Percentiles rank a stretch among this genome's conserved stretches.
These are phyloP conservation scores for Drosophila austrosaltans DNA, from an alignment of 2,888 invertebrate genomes.

Conservation along the genomic window DNA sequence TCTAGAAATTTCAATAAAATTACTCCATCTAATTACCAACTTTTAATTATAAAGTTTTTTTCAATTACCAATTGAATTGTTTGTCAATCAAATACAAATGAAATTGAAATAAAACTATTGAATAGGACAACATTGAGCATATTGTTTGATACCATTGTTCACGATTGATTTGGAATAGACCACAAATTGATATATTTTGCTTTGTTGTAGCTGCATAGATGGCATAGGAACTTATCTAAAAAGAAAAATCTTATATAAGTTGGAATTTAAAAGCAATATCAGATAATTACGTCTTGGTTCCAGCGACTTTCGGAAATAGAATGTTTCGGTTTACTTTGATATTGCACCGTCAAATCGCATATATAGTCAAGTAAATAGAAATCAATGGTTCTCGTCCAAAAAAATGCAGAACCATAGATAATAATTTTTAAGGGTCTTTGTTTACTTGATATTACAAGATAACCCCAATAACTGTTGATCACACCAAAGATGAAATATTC, in stretches of 20 bases:
- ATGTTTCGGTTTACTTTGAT: conserved; percentile 19
- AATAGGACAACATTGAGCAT: conserved; percentile 14
- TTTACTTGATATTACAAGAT: not conserved
- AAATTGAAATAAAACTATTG: conserved; percentile 35
- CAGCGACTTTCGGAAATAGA: not conserved
- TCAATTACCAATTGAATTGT: not conserved
- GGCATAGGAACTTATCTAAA: conserved; percentile 24
- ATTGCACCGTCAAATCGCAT: conserved; percentile 15
- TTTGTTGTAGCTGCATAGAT: conserved; percentile 22
- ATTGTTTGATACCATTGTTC: conserved; percentile 32
- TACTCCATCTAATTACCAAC: not conserved
- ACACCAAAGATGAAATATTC: conserved; percentile 19
- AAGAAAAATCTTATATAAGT: not conserved
- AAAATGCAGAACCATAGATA: not conserved
- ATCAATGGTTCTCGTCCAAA: not conserved
- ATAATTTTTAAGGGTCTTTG: not conserved
- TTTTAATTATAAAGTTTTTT: not conserved
- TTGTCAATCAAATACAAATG: conserved; percentile 17
- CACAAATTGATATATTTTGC: conserved; percentile 28
- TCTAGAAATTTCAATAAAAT: not conserved
- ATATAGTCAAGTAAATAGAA: conserved; percentile 31
- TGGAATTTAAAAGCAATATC: not conserved
- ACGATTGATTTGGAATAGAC: conserved; percentile 30
- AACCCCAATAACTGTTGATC: conserved; percentile 20
- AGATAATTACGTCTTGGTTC: conserved; percentile 13